Base-by-base conservation (phyloP, 2,888 invertebrate genomes). In the Coremacera marginata region DNA sequence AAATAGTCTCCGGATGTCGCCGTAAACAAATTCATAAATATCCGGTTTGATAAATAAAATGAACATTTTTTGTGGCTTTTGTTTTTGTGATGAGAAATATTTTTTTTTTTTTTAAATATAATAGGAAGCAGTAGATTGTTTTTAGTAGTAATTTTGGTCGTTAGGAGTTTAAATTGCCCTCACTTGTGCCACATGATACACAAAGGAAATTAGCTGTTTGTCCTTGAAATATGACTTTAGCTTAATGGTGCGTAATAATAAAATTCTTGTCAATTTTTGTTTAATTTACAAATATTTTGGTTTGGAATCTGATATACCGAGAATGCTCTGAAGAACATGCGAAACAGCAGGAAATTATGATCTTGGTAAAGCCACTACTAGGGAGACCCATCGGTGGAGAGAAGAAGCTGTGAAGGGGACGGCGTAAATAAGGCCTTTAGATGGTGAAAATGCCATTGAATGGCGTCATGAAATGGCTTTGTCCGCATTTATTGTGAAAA, bases 11-110 rank as follows among this genome's bases (percentile, higher is more conserved):
- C 34, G 52, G 51, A 62, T 77, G 65, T 70, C 51, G 60, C 25
- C 51, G 74, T 74, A 77, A 77, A 77, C 63, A 77, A 77, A 77
- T 77, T 70, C 68, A 77, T 77, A 74, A 73, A 77, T 77, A 34
- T 65, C 34, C 63, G 25, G 63, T 65, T 65, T 37, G 31, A 19
- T 19, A 31, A 65, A 65, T 65, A 65, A 65, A 65, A 65, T 65
- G 37, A 19, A 19, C 34, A 65, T 65, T 65, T 65, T 65, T 31
- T n/a, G 34, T 65, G 9, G 34, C 34, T 63, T 63, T 63, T 16
- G 11, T 65, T 65, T 65, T 63, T 31, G 27, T 63, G 63, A 60
- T 8, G 63, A 11, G 9, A 27, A 14, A n/a, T 34, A 3, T 16
- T 65, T 65, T n/a, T 14, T n/a, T 65, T 65, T 3, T 34, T 37